Percentiles rank a stretch among this genome's conserved stretches.
These are phyloP conservation scores for Fragum fragum DNA, from an alignment of 2,888 invertebrate species.

Conservation along the genomic window DNA sequence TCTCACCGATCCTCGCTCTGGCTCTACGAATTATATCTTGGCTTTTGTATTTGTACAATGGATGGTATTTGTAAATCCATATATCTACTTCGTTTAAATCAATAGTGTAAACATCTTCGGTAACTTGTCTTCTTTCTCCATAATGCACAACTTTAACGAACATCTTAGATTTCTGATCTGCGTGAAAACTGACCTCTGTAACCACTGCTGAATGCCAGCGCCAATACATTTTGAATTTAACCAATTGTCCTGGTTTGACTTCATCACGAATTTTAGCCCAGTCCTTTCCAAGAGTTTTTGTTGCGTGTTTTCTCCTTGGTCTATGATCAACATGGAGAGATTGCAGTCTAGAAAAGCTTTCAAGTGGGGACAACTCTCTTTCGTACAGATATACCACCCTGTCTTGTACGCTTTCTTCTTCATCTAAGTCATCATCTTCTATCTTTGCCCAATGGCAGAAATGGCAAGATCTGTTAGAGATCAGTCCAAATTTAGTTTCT, in stretches of 20 bases:
- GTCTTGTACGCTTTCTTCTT: not conserved
- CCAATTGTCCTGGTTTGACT: constrained; percentile 31
- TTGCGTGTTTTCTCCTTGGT: constrained; percentile 28
- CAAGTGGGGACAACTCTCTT: not conserved
- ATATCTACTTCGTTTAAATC: constrained; percentile 42
- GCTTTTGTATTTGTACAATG: constrained; percentile 21
- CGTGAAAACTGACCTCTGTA: constrained; percentile 30
- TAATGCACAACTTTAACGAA: constrained; percentile 37
- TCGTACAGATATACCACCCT: not conserved
- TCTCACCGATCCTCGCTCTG: constrained; percentile 32
- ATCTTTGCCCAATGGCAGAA: constrained; percentile 61
- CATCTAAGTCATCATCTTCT: constrained; percentile 5
- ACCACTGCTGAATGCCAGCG: constrained; percentile 37
- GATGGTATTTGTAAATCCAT: constrained; percentile 43
- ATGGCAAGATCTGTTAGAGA: constrained; percentile 47
- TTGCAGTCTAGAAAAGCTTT: constrained; percentile 17
- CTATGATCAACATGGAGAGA: constrained; percentile 40
- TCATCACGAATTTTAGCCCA: constrained; percentile 43
- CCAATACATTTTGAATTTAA: constrained; percentile 19
- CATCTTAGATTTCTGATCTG: constrained; percentile 8
- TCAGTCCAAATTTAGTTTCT: constrained; percentile 44
- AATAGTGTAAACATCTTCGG: constrained; percentile 40
- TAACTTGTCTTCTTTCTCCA: constrained; percentile 14
- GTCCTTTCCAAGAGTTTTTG: constrained; percentile 10
- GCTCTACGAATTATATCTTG: constrained; percentile 34